Percentiles rank a stretch among this genome's conserved stretches.
phyloP scores from a whole-genome alignment of 2,113 vertebrate genomes.

The Chionodraco myersi region DNA sequence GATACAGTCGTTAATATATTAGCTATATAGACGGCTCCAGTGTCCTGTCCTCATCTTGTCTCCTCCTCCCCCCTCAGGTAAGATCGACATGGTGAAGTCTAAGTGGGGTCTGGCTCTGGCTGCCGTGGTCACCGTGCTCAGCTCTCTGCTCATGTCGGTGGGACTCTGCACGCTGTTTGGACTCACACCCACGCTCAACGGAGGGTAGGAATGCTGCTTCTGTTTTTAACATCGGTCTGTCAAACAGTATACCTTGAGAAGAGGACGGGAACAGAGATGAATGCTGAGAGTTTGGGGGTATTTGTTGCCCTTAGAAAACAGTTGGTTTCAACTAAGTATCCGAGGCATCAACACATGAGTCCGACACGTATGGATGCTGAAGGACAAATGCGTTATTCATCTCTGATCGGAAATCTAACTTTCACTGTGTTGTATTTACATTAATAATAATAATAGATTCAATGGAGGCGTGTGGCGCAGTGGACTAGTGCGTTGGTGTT shows the following conservation, averaged over 20 bases:
- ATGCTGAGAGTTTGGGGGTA: not conserved
- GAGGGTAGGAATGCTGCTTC: constrained; percentile 87
- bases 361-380: no score
- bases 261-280: not conserved
- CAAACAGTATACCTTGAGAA: not conserved
- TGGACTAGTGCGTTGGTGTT: no score
- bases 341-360: no score
- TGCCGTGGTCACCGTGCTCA: constrained; percentile 96
- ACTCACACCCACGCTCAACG: constrained; percentile 96
- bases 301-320: not conserved
- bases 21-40: fast-evolving
- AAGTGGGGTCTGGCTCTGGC: constrained; percentile 98
- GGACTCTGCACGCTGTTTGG: constrained; percentile 97
- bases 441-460: no score
- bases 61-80: constrained; percentile 81
- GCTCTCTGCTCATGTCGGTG: constrained; percentile 98
- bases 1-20: not conserved
- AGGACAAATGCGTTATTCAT: no score
- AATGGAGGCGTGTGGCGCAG: no score
- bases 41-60: not conserved
- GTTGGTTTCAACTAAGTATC: no score
- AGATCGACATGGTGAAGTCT: constrained; percentile 99
- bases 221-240: constrained; percentile 5
- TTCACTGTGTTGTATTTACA: no score
- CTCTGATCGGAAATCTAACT: no score